A percentile compares a stretch with the other conserved stretches of the same genome.
Evolutionary conservation across 2,113 vertebrate genomes (phyloP).

Genomic region (Orientallactaga bullata): DNA sequence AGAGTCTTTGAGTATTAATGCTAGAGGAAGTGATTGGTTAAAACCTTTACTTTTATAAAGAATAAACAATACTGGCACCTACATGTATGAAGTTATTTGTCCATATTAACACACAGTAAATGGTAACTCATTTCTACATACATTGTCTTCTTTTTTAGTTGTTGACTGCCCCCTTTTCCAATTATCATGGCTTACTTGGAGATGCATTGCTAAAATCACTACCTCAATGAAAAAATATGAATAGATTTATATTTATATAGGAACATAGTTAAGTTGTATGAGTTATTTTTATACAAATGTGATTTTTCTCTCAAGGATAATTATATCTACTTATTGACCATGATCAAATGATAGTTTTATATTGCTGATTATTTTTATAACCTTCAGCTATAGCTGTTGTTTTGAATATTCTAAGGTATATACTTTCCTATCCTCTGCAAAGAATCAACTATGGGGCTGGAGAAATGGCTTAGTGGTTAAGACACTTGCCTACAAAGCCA

Average conservation of each 20-base stretch:
- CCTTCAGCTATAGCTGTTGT: background rate
- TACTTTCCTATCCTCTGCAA: background rate
- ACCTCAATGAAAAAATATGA: background rate
- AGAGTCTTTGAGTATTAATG: background rate
- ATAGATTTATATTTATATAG: background rate
- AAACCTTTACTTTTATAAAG: background rate
- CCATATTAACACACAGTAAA: background rate
- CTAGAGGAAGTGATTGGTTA: background rate
- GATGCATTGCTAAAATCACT: background rate
- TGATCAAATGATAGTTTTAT: background rate
- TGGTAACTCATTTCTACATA: background rate
- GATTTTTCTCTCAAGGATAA: background rate
- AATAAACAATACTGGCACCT: background rate
- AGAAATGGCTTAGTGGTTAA: no score
- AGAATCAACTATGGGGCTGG: background rate
- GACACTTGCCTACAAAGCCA: no score
- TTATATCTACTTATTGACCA: background rate
- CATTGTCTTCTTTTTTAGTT: background rate
- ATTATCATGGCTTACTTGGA: background rate
- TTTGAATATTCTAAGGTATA: background rate
- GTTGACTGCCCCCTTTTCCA: background rate
- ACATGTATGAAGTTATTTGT: background rate
- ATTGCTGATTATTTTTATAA: slow-evolving; percentile 30
- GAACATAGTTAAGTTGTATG: background rate
- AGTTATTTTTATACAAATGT: background rate